These are phyloP conservation scores for Hoplodrina ambigua DNA, from an alignment of 2,888 invertebrate genomes.

Conservation along the genomic window DNA sequence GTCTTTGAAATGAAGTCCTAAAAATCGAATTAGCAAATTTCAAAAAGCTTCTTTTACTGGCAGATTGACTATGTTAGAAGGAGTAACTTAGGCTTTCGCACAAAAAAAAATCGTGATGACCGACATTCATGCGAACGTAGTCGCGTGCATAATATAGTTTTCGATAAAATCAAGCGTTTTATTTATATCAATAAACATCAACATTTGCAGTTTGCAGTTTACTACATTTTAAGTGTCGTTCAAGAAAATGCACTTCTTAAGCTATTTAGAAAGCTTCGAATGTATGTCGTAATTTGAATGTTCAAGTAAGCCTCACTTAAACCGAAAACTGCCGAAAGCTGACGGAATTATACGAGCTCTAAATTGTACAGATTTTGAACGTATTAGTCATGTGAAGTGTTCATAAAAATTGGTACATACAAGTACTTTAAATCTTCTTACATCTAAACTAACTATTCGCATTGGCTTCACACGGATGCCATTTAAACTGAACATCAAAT, in stretches of 20 bases:
- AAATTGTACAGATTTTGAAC: not conserved
- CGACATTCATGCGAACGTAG: too few relatives aligned
- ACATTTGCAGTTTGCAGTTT: not conserved
- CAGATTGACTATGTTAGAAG: not conserved
- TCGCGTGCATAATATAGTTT: too few relatives aligned
- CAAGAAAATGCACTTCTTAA: not conserved
- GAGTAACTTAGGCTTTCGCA: not conserved
- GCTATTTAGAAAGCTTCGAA: not conserved
- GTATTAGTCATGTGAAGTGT: too few relatives aligned
- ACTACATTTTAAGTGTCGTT: not conserved
- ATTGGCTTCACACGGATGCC: too few relatives aligned
- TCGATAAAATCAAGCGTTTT: not conserved
- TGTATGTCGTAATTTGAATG: slow-evolving; percentile 12
- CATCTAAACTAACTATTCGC: too few relatives aligned
- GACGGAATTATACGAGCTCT: slow-evolving; percentile 4
- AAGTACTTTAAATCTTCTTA: too few relatives aligned
- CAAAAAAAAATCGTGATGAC: too few relatives aligned
- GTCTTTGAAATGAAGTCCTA: not conserved
- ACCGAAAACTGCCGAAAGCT: not conserved
- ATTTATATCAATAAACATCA: not conserved
- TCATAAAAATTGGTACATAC: too few relatives aligned
- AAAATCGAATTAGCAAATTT: not conserved
- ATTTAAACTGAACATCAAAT: too few relatives aligned
- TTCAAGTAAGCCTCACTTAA: not conserved
- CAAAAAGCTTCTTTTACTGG: not conserved